These are phyloP conservation scores for Tyrannus savana DNA, from an alignment of 2,113 vertebrate species.

Conservation along the genomic window DNA sequence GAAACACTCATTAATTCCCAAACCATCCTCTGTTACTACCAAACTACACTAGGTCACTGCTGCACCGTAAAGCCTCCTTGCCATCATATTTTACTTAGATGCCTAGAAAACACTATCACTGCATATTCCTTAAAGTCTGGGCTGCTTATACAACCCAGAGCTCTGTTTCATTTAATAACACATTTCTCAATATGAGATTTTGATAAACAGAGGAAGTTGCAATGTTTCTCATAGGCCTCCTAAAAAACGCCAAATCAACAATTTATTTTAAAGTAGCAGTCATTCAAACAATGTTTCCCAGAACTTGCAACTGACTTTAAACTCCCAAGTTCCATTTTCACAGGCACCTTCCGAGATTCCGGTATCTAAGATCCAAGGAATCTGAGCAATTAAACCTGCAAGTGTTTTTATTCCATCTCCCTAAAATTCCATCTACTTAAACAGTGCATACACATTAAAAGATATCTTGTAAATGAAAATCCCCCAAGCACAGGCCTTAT, in stretches of 20 bases:
- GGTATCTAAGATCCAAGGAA: background rate
- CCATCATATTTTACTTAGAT: background rate
- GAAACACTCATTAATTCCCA: background rate
- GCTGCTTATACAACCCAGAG: background rate
- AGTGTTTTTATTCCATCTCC: background rate
- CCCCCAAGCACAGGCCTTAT: background rate
- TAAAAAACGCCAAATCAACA: background rate
- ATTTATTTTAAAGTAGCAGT: background rate
- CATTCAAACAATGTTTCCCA: background rate
- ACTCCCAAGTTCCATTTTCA: background rate
- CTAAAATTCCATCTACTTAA: background rate
- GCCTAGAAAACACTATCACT: background rate
- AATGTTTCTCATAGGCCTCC: background rate
- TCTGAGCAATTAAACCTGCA: background rate
- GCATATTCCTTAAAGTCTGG: background rate
- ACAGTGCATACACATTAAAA: fast-evolving
- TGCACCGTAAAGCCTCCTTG: background rate
- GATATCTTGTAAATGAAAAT: background rate
- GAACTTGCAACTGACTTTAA: background rate
- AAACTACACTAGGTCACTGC: background rate
- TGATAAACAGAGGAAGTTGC: background rate
- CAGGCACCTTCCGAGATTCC: background rate
- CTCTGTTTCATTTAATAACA: background rate
- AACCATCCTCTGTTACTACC: background rate
- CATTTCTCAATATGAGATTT: background rate